Base-by-base conservation (phyloP, 2,113 vertebrate genomes). In the Otocyon megalotis region DNA sequence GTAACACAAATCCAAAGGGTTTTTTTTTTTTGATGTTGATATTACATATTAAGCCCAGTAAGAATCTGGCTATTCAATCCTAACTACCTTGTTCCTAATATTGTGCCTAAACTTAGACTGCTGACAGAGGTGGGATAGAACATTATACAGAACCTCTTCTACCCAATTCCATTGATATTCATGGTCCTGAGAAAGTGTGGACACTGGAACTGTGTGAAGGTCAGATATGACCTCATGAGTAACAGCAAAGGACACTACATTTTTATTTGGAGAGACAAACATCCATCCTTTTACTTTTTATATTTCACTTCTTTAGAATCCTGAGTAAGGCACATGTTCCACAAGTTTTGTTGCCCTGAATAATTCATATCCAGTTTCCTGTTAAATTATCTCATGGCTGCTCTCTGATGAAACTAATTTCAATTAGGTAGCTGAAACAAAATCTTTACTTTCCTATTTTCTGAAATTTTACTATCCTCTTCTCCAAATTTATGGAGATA, bases 371-470 rank as follows among this genome's bases (percentile, higher is more conserved):
- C 5, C 10, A 93, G 5, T 67, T 84, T 8, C 9, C 4, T 85
- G 4, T 32, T 79, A 22, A 2, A 32, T 1, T 74, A 5, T 53
- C 11, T n/a, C 5, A 1, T 71, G 16, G 10, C 0, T 50, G 65
- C 24, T 9, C 79, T 93, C 77, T 88, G 28, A 76, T 26, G 48
- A 19, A 93, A 20, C 15, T 37, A 32, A 67, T 67, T 90, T 88
- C 22, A 85, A 7, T 71, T 85, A 88, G 11, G 14, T 85, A 63
- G 2, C 32, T 65, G 15, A 81, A 81, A 6, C 3, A 81, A 69
- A 8, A 65, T 71, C 28, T 76, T 48, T 32, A n/a, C 8, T 32
- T 76, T 86, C 24, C 8, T 81, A 69, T 10, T 87, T 14, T 35
- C 26, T 93, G 4, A 92, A 80, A 67, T 14, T 67, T 84, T 48